phyloP scores from a whole-genome alignment of 2,888 invertebrate species.

The Hydrotaea diabolus region DNA sequence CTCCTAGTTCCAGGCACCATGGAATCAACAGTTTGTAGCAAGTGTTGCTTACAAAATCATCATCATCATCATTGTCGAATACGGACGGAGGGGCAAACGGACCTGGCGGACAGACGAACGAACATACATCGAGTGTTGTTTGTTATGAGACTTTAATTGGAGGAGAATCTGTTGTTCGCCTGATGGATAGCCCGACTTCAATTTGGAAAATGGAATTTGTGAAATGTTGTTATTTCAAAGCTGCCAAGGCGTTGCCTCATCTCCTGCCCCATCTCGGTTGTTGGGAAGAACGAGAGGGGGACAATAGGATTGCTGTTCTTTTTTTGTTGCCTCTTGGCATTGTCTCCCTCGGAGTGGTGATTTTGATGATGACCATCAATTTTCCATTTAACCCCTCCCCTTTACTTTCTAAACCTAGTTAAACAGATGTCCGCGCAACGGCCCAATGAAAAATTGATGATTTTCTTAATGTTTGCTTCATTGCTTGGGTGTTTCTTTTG shows the following conservation, averaged over 20 bases:
- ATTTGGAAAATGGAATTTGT: not conserved
- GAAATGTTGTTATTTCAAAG: not conserved
- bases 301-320: too few species aligned
- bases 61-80: too few species aligned
- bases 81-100: not conserved
- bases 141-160: not conserved
- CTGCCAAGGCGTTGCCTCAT: not conserved
- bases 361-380: not conserved
- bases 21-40: not conserved
- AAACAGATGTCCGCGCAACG: not conserved
- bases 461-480: not conserved
- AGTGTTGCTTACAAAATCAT: not conserved
- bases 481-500: not conserved
- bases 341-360: not conserved
- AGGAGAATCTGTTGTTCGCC: not conserved
- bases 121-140: not conserved
- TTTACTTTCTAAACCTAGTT: not conserved
- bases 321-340: not conserved
- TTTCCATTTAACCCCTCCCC: not conserved
- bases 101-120: constrained; percentile 1
- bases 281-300: not conserved
- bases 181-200: not conserved
- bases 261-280: not conserved
- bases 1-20: too few species aligned
- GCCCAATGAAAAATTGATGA: not conserved